Conservation (phyloP, 2,797 vertebrate species). For the Hoplostethus atlanticus region DNA sequence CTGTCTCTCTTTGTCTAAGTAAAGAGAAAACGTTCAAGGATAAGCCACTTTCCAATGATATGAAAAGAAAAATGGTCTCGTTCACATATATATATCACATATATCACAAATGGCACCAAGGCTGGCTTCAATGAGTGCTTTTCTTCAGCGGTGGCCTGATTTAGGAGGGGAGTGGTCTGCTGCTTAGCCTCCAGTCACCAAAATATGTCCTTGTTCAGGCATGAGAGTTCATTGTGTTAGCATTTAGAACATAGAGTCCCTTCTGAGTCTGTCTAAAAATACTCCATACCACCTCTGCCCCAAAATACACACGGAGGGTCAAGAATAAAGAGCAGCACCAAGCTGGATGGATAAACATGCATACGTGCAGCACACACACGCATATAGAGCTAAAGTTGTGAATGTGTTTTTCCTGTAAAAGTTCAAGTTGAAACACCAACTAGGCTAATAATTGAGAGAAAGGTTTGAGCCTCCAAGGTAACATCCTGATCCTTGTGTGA, state of each 20-base stretch:
- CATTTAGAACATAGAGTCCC: slow-evolving; percentile 63
- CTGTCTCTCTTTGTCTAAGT: background rate
- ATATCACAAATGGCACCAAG: background rate
- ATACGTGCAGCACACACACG: slow-evolving; percentile 20
- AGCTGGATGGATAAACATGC: slow-evolving; percentile 50
- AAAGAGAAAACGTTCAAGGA: background rate
- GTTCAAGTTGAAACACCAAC: background rate
- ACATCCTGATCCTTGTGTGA: background rate
- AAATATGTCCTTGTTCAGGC: slow-evolving; percentile 70
- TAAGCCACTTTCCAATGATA: background rate
- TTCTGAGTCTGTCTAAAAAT: slow-evolving; percentile 74
- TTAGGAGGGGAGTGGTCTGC: slow-evolving; percentile 54
- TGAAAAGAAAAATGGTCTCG: slow-evolving; percentile 21
- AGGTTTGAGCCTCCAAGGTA: background rate
- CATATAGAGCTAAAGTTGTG: background rate
- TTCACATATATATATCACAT: slow-evolving; percentile 28
- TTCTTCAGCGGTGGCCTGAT: slow-evolving; percentile 40
- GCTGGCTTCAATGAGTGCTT: slow-evolving; percentile 18
- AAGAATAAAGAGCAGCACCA: slow-evolving; percentile 46
- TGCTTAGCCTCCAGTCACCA: slow-evolving; percentile 53
- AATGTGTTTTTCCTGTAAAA: background rate
- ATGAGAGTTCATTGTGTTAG: slow-evolving; percentile 73
- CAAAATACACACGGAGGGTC: slow-evolving; percentile 56
- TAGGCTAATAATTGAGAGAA: background rate
- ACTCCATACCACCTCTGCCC: slow-evolving; percentile 66